phyloP scores from a whole-genome alignment of 2,797 vertebrate species.

The Lindbergichthys nudifrons region DNA sequence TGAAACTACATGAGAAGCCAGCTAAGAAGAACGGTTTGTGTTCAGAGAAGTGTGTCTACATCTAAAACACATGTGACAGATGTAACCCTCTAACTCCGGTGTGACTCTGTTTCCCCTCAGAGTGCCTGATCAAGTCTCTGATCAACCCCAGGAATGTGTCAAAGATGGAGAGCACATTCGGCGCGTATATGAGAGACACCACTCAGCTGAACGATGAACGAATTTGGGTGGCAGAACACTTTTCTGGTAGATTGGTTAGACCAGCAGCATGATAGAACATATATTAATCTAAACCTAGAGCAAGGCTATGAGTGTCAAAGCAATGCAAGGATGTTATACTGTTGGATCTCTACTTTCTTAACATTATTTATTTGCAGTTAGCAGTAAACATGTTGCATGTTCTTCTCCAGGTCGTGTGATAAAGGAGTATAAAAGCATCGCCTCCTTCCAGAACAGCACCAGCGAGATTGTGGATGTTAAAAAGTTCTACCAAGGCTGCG shows the following conservation, averaged over 20 bases:
- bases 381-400: neutral
- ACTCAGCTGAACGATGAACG: constrained; percentile 85
- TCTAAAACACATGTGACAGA: too few species aligned
- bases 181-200: constrained; percentile 93
- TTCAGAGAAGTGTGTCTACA: neutral
- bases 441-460: constrained; percentile 86
- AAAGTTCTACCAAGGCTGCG: constrained; percentile 92
- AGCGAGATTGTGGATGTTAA: constrained; percentile 85
- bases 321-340: neutral
- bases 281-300: too few species aligned
- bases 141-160: constrained; percentile 88
- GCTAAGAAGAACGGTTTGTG: constrained; percentile 84
- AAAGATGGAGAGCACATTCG: constrained; percentile 90
- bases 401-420: constrained; percentile 85
- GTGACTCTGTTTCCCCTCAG: constrained; percentile 72
- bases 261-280: neutral
- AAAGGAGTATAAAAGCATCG: constrained; percentile 88
- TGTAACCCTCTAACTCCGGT: neutral
- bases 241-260: constrained; percentile 86
- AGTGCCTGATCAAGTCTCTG: constrained; percentile 88
- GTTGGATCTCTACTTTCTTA: neutral
- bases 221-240: constrained; percentile 95
- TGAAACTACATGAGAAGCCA: constrained; percentile 62
- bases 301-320: neutral
- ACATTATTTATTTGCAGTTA: neutral